Evolutionary conservation across 2,113 vertebrate species (phyloP).

Genomic region (Callorhinus ursinus): DNA sequence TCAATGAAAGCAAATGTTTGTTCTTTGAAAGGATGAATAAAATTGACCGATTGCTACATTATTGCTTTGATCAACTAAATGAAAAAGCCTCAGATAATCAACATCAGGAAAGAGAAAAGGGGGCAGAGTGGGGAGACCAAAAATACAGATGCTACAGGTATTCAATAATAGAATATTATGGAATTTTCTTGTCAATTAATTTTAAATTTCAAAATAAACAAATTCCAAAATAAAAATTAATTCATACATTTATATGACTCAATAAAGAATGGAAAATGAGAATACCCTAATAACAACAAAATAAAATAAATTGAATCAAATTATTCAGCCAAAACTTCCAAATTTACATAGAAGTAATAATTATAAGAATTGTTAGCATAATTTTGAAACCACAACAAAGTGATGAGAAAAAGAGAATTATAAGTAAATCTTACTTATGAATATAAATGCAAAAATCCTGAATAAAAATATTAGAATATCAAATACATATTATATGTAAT

Average conservation of each 20-base stretch:
- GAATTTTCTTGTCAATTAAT: not conserved
- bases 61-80: not conserved
- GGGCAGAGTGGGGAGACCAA: not conserved
- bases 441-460: not conserved
- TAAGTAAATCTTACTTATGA: not conserved
- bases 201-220: not conserved
- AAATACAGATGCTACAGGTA: not conserved
- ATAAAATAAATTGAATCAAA: not conserved
- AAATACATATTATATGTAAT: not conserved
- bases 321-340: not conserved
- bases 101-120: not conserved
- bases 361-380: not conserved
- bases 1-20: not conserved
- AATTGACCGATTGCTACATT: not conserved
- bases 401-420: not conserved
- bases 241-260: not conserved
- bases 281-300: not conserved
- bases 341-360: not conserved
- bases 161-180: not conserved
- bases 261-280: not conserved
- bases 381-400: not conserved
- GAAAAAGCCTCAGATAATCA: not conserved
- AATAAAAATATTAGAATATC: not conserved
- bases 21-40: not conserved
- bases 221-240: not conserved